Evolutionary conservation across 1,140 invertebrate species (phyloP), one percentile per base, ranked within the genome.

Genomic region (Sipha flava): DNA sequence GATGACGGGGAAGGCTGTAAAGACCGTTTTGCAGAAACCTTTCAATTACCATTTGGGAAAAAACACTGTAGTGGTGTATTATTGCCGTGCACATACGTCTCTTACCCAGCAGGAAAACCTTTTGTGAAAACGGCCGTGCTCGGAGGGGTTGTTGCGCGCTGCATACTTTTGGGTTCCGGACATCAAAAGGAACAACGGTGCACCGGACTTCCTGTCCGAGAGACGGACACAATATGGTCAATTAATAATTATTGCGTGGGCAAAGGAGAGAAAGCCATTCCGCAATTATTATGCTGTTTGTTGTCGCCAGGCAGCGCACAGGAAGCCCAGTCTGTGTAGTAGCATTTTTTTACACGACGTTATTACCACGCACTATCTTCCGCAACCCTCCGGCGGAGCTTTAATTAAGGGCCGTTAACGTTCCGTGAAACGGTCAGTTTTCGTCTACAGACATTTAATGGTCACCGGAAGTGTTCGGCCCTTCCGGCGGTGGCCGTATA

Each of bases 151-250:
- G 21, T 10, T n/a, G n/a, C 6, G 31, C n/a, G 23, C 23, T 26
- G 64, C 37, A 43, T 68, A 45, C 68, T 72, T 49, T 72, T 45
- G 68, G 43, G 43, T 49, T 47, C 68, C 23, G 43, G 68, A 72
- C 68, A 72, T 72, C 68, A 72, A 72, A 72, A 72, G 68, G 43
- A 31, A 72, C 21, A 3, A 26, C 52, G 52, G 64, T 16, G 37
- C 34, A n/a, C 68, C 43, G 43, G 68, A 72, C 68, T 45, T 72
- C 68, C 68, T 72, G 68, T 72, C 68, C 68, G 68, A 72, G 68
- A 72, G 43, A 31, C 68, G 40, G 68, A 72, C 68, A 72, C 68
- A 72, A 72, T 72, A 47, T 72, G 43, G 43, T 29, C 68, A 72
- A 72, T 72, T 72, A 72, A 72, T 72, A 49, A 43, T 72, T 72